Evolutionary conservation across 2,113 vertebrate species (phyloP).

Genomic region (Brachyhypopomus occidentalis): DNA sequence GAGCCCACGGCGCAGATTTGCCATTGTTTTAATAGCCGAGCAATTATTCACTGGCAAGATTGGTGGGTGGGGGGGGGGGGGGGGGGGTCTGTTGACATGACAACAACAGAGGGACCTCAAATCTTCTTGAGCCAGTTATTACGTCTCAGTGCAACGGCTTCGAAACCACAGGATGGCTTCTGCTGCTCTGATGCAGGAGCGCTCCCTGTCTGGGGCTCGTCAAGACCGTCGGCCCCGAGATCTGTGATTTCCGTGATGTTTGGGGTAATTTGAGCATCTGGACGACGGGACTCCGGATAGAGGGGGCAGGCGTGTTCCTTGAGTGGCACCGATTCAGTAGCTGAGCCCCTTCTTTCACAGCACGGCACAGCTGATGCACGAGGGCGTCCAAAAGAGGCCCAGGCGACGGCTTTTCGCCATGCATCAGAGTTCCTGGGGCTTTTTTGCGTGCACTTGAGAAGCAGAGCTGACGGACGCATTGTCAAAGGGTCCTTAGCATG

Average conservation of each 20-base stretch:
- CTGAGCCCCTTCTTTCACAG: not conserved
- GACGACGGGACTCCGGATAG: constrained; percentile 39
- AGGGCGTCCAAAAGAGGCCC: not conserved
- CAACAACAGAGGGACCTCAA: constrained; percentile 55
- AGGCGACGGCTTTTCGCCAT: not conserved
- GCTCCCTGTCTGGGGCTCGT: constrained; percentile 39
- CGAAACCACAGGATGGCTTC: constrained; percentile 39
- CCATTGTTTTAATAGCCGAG: constrained; percentile 63
- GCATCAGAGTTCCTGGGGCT: not conserved
- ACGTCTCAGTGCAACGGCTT: constrained; percentile 62
- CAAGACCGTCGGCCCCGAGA: constrained; percentile 26
- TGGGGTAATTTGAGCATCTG: constrained; percentile 56
- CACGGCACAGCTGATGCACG: not conserved
- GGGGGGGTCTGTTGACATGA: constrained; percentile 45
- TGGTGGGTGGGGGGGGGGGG: constrained; percentile 4
- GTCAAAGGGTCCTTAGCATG: too few relatives aligned
- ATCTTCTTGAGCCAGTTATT: constrained; percentile 59
- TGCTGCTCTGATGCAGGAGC: constrained; percentile 44
- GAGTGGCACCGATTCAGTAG: not conserved
- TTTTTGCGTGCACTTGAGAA: too few relatives aligned
- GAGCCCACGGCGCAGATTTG: constrained; percentile 38
- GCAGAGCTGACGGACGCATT: too few relatives aligned
- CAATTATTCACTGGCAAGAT: constrained; percentile 60
- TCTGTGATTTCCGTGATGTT: constrained; percentile 51
- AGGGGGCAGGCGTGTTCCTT: constrained; percentile 16